Evolutionary conservation across 2,113 vertebrate species (phyloP).

Genomic region (Oryzias curvinotus): DNA sequence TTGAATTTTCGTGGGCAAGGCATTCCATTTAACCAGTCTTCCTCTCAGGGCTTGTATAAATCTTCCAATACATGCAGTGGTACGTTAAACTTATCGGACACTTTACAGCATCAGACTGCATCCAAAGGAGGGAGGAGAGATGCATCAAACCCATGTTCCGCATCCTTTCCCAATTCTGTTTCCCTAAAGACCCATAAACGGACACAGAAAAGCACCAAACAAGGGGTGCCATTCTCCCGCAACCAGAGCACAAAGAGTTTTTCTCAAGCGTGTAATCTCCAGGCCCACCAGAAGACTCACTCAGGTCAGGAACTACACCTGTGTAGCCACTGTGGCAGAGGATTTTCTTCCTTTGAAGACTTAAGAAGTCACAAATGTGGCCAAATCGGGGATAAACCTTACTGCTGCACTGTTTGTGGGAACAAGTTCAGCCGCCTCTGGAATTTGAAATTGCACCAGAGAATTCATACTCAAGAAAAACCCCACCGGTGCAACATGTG

Average conservation of each 20-base stretch:
- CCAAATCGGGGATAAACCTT: constrained; percentile 72
- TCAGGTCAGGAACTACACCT: constrained; percentile 79
- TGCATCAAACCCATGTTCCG: constrained; percentile 58
- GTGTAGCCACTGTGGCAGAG: constrained; percentile 82
- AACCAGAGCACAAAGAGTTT: constrained; percentile 76
- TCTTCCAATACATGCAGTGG: constrained; percentile 38
- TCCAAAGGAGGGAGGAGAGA: constrained; percentile 50
- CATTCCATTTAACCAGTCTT: constrained; percentile 24
- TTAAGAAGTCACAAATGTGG: constrained; percentile 78
- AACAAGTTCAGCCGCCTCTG: constrained; percentile 79
- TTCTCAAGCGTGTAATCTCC: constrained; percentile 75
- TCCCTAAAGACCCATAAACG: constrained; percentile 67
- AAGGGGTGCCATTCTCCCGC: constrained; percentile 58
- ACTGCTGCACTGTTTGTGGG: constrained; percentile 74
- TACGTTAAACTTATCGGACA: constrained; percentile 42
- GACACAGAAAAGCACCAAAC: constrained; percentile 45
- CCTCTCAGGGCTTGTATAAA: constrained; percentile 44
- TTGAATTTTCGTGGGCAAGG: constrained; percentile 52
- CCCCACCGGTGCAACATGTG: constrained; percentile 78
- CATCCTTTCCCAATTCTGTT: constrained; percentile 56
- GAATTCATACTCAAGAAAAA: constrained; percentile 80
- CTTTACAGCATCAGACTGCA: constrained; percentile 45
- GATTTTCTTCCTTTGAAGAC: constrained; percentile 78
- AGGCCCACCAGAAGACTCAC: constrained; percentile 79
- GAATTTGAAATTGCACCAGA: constrained; percentile 79